These are phyloP conservation scores for Poecilia velifera DNA, from an alignment of 2,797 vertebrate genomes.

Conservation along the genomic window DNA sequence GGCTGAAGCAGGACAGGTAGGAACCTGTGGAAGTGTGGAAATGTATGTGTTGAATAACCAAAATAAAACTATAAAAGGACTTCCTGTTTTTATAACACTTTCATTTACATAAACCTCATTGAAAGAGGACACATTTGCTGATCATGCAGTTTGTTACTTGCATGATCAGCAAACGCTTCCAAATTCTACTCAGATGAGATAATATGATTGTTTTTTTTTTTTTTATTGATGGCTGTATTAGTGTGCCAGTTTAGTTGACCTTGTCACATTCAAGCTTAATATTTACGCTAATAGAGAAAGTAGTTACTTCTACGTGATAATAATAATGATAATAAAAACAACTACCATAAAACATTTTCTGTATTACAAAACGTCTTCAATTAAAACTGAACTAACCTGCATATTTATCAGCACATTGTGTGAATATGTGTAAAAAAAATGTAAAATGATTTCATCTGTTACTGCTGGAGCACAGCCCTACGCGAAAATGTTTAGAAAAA, in stretches of 20 bases:
- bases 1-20: slow-evolving; percentile 70
- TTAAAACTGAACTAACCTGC: background rate
- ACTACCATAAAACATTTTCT: background rate
- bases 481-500: background rate
- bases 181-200: background rate
- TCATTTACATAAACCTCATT: background rate
- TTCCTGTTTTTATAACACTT: background rate
- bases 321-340: background rate
- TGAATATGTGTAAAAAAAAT: background rate
- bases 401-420: background rate
- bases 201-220: background rate
- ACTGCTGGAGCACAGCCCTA: background rate
- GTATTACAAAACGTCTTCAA: background rate
- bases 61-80: background rate
- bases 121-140: background rate
- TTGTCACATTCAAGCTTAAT: background rate
- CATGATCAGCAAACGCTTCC: background rate
- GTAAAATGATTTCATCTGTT: background rate
- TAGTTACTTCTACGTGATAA: background rate
- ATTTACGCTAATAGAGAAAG: background rate
- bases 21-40: slow-evolving; percentile 18
- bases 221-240: background rate
- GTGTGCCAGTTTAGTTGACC: background rate
- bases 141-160: background rate
- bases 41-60: slow-evolving; percentile 2